phyloP scores from a whole-genome alignment of 2,113 vertebrate species.

The Chauna torquata region DNA sequence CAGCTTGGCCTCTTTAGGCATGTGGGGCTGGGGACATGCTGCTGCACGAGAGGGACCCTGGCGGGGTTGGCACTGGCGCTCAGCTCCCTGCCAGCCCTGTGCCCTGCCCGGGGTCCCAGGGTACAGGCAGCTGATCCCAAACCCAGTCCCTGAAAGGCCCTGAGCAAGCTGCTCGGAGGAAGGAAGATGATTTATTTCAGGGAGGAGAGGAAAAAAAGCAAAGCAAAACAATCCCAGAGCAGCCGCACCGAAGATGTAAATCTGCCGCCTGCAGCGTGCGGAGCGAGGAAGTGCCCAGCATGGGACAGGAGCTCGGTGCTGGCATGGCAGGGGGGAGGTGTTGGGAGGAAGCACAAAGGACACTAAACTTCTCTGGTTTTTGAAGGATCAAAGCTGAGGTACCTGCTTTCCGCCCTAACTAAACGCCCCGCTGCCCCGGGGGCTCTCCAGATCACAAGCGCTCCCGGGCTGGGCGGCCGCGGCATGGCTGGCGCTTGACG shows the following conservation, averaged over 20 bases:
- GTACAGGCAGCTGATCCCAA: accelerated
- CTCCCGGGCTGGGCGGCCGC: accelerated
- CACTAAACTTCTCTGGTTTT: background rate
- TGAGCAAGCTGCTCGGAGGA: background rate
- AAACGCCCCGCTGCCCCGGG: accelerated
- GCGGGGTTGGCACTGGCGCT: background rate
- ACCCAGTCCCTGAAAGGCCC: background rate
- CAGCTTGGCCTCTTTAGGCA: background rate
- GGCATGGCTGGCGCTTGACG: background rate
- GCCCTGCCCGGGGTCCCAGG: background rate
- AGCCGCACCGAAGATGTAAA: accelerated
- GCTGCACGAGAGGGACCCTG: accelerated
- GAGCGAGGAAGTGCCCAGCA: background rate
- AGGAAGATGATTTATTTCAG: background rate
- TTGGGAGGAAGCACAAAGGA: background rate
- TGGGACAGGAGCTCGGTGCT: background rate
- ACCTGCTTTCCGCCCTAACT: background rate
- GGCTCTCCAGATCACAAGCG: background rate
- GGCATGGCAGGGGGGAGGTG: background rate
- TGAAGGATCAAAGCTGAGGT: background rate
- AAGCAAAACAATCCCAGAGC: background rate
- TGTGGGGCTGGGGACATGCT: accelerated
- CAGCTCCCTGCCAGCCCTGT: no score
- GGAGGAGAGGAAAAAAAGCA: background rate
- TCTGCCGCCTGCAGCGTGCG: background rate